Percentiles rank a stretch among this genome's conserved stretches.
These are phyloP conservation scores for Takifugu ocellatus DNA, from an alignment of 2,797 vertebrate genomes.

Conservation along the genomic window DNA sequence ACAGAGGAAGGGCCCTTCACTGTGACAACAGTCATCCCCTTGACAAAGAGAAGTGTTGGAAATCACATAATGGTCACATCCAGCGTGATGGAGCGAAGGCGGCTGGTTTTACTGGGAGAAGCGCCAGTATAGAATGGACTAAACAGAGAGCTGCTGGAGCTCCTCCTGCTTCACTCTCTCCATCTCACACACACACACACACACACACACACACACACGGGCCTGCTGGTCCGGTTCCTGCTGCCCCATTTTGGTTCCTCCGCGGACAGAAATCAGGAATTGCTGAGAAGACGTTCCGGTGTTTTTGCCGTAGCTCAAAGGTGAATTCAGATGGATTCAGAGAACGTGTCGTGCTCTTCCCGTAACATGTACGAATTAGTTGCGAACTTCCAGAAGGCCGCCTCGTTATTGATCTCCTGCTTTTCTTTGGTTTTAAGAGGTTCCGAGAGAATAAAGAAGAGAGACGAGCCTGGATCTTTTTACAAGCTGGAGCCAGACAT, in stretches of 20 bases:
- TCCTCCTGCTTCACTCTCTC: conserved; percentile 28
- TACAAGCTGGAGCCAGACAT: conserved; percentile 74
- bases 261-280: too few relatives aligned
- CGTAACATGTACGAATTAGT: conserved; percentile 50
- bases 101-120: conserved; percentile 27
- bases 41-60: conserved; percentile 40
- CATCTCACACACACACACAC: conserved; percentile 34
- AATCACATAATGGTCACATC: conserved; percentile 56
- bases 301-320: not conserved
- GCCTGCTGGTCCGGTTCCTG: conserved; percentile 11
- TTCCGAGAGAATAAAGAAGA: conserved; percentile 61
- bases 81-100: conserved; percentile 44
- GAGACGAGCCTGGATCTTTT: conserved; percentile 73
- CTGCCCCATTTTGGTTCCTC: conserved; percentile 3
- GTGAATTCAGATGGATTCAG: conserved; percentile 4
- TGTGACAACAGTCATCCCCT: conserved; percentile 29
- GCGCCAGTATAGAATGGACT: conserved; percentile 56
- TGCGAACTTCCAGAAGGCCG: conserved; percentile 58
- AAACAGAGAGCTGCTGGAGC: conserved; percentile 45
- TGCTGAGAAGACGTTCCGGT: too few relatives aligned
- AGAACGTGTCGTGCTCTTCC: conserved; percentile 29
- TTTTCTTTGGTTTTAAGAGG: conserved; percentile 65
- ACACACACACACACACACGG: conserved; percentile 26
- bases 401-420: conserved; percentile 60
- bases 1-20: conserved; percentile 42